Evolutionary conservation across 2,113 vertebrate genomes (phyloP).

Genomic region (Lates calcarifer): DNA sequence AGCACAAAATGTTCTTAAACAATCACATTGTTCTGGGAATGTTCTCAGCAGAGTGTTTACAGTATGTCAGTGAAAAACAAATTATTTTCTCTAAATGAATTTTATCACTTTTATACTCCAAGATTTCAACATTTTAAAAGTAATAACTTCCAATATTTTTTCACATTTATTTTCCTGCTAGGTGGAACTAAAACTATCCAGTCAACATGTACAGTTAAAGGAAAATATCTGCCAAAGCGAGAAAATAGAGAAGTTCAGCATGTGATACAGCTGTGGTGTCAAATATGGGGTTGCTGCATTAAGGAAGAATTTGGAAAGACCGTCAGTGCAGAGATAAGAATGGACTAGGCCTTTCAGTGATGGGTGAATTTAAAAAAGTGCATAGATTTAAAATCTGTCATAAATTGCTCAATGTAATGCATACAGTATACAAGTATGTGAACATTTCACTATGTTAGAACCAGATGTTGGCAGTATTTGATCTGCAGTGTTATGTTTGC

Average conservation of each 20-base stretch:
- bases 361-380: background rate
- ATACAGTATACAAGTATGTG: background rate
- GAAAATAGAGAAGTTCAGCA: constrained; percentile 9
- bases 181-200: constrained; percentile 2
- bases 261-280: constrained; percentile 9
- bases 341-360: background rate
- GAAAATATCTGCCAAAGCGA: background rate
- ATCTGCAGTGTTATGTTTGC: constrained; percentile 39
- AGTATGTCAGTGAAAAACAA: background rate
- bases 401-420: background rate
- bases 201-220: background rate
- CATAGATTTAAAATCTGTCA: background rate
- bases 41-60: background rate
- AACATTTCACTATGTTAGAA: constrained; percentile 17
- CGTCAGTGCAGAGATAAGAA: constrained; percentile 3
- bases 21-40: background rate
- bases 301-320: background rate
- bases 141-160: background rate
- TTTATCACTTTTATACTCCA: background rate
- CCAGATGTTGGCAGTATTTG: constrained; percentile 37
- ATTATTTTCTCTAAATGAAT: background rate
- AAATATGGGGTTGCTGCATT: background rate
- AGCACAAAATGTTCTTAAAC: constrained; percentile 11
- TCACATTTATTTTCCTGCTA: background rate
- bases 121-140: background rate